Evolutionary conservation across 2,888 invertebrate species (phyloP), one percentile per base, ranked within the genome.

Genomic region (Protophormia terraenovae): DNA sequence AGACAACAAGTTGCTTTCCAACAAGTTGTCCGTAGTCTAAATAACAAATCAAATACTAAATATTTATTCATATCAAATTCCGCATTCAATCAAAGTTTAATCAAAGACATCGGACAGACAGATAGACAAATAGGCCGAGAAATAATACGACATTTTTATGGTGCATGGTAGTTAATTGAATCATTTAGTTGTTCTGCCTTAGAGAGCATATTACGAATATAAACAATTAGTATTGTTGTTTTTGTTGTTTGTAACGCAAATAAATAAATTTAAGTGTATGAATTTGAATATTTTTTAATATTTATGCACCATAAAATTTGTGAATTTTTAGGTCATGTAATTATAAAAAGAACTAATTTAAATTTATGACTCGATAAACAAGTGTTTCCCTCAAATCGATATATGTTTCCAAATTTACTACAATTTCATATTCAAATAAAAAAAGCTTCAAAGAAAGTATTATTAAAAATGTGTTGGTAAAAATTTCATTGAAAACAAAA

Each of bases 1-100:
- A 78, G 16, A 12, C 53, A 80, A 72, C 81, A 78, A 81, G 69
- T 81, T 84, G 72, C 32, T 24, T 45, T 50, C 41, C 66, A 76
- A 77, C 84, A 50, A 75, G 45, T 55, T 62, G 66, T 38, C 64
- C 27, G 8, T 53, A 55, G 58, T 47, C 0, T 45, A 53, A 60
- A 41, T 32, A 45, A 6, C 12, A 62, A 12, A 27, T 55, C 7
- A 6, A 55, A 29, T 55, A 62, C 41, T 32, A 32, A 22, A n/a
- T 22, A 50, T 14, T 60, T 32, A 24, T 24, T 29, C 29, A 60
- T 50, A 35, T 35, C n/a, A 53, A 71, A 75, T 71, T 82, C 76
- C 76, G 66, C 72, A 66, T 80, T 67, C 32, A 73, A 29, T 32
- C 47, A 60, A 35, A 24, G 8, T 19, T 19, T 16, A 19, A 16